phyloP scores from a whole-genome alignment of 2,797 vertebrate genomes.

The Falco biarmicus region DNA sequence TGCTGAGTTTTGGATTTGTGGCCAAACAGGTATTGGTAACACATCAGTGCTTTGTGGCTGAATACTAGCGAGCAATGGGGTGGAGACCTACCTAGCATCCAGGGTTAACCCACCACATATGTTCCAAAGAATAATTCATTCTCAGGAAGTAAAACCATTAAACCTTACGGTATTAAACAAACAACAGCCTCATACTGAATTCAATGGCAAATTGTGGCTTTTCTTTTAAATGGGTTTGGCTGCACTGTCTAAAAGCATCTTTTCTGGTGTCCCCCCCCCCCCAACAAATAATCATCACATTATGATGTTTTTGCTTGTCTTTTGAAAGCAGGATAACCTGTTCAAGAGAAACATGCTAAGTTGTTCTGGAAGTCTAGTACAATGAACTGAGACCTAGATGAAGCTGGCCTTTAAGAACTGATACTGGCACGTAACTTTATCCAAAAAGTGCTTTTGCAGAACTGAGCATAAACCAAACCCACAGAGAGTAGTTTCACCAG shows the following conservation, averaged over 20 bases:
- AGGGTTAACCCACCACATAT: neutral
- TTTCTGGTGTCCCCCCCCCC: neutral
- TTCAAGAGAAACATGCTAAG: neutral
- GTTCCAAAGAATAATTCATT: neutral
- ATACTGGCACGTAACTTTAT: neutral
- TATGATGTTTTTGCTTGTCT: neutral
- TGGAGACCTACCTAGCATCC: neutral
- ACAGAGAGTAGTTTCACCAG: neutral
- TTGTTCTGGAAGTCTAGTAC: neutral
- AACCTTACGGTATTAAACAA: neutral
- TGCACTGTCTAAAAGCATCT: neutral
- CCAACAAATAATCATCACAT: neutral
- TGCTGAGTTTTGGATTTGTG: neutral
- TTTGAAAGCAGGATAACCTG: neutral
- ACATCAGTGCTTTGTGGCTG: neutral
- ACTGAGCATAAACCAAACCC: neutral
- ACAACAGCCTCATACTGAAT: neutral
- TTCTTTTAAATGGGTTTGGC: neutral
- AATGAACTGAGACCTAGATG: neutral
- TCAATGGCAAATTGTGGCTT: neutral
- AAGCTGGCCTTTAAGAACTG: neutral
- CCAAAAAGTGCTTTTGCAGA: neutral
- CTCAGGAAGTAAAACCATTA: neutral
- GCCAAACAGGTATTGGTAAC: neutral
- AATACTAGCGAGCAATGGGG: rapidly evolving